Conservation (phyloP, 2,888 invertebrate species). For the Drosophila quasianomalipes region DNA sequence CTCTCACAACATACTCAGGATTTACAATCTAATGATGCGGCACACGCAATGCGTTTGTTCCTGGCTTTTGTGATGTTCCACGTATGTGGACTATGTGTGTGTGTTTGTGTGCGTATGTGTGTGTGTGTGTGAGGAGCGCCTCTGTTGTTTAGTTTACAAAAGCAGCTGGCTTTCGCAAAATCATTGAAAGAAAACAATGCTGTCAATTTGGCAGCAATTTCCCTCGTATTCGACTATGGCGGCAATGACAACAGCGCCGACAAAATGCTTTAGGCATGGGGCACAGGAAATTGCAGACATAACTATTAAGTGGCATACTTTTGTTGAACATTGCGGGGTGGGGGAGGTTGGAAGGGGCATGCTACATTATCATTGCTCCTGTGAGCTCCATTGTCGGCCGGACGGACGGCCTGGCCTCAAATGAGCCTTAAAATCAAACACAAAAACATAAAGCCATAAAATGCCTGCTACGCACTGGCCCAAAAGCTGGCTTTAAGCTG, state of each 20-base stretch:
- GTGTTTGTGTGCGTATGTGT: background rate
- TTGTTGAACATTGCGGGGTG: background rate
- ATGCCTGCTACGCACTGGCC: constrained; percentile 8
- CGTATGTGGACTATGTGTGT: constrained; percentile 19
- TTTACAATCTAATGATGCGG: constrained; percentile 36
- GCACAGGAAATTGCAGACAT: constrained; percentile 77
- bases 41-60: constrained; percentile 44
- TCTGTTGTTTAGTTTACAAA: constrained; percentile 19
- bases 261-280: constrained; percentile 57
- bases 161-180: constrained; percentile 39
- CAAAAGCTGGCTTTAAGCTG: constrained; percentile 30
- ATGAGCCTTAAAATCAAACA: constrained; percentile 63
- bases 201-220: constrained; percentile 77
- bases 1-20: constrained; percentile 23
- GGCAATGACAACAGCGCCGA: constrained; percentile 34
- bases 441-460: constrained; percentile 24
- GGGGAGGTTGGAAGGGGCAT: background rate
- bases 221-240: constrained; percentile 52
- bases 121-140: background rate
- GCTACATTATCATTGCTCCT: constrained; percentile 59
- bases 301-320: constrained; percentile 78
- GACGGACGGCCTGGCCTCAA: constrained; percentile 36
- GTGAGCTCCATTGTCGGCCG: constrained; percentile 24
- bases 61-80: constrained; percentile 35
- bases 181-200: constrained; percentile 78